Percentiles rank a stretch among this genome's conserved stretches.
Conservation (phyloP, 2,888 invertebrate species). For the Ectemnius lituratus region DNA sequence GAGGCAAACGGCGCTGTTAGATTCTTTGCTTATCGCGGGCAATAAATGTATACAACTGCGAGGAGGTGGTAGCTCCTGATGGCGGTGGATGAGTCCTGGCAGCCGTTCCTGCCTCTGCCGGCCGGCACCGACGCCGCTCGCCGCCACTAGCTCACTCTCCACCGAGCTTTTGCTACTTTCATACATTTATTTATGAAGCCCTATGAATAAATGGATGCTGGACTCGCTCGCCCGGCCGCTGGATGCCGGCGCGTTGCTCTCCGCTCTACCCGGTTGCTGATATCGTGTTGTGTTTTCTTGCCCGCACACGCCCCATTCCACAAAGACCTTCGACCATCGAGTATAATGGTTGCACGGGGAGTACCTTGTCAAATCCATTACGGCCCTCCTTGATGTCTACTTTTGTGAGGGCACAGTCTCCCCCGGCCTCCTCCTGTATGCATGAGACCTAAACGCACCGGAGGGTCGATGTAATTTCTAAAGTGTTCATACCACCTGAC, state of each 20-base stretch:
- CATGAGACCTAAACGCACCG: conserved; percentile 4
- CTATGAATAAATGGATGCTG: conserved; percentile 76
- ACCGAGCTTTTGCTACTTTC: conserved; percentile 60
- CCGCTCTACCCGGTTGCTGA: conserved; percentile 63
- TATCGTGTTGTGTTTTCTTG: conserved; percentile 69
- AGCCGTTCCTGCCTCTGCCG: too few species aligned
- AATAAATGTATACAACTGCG: conserved; percentile 64
- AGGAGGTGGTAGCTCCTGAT: conserved; percentile 41
- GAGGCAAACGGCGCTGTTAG: conserved; percentile 42
- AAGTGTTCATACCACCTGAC: too few species aligned
- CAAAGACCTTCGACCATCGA: conserved; percentile 44
- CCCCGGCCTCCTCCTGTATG: conserved; percentile 28
- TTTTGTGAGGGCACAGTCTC: conserved; percentile 7
- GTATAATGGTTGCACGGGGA: conserved; percentile 69
- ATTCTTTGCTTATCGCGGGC: conserved; percentile 59
- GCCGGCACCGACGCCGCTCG: too few species aligned
- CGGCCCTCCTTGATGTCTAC: conserved; percentile 46
- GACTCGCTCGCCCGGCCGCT: conserved; percentile 56
- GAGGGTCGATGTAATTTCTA: too few species aligned
- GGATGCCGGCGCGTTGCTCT: conserved; percentile 52
- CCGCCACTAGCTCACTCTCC: conserved; percentile 49
- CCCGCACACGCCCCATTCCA: too few species aligned
- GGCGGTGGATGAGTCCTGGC: conserved; percentile 56
- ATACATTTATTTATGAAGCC: conserved; percentile 77
- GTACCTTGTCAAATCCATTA: conserved; percentile 67